Base-by-base conservation (phyloP, 2,888 invertebrate genomes). In the Nymphalis polychloros region DNA sequence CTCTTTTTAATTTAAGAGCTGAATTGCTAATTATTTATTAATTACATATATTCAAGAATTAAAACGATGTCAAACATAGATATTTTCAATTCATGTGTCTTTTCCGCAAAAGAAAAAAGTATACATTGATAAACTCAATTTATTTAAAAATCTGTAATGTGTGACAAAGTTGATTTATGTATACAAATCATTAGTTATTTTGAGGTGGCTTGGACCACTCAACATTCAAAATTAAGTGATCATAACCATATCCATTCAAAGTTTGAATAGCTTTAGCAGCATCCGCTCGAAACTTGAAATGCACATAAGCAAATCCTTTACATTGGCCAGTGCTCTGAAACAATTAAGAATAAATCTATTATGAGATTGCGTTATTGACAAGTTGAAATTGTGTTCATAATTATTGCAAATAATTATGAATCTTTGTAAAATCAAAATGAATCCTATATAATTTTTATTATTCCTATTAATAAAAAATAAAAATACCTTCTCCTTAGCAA, bases 231-330 rank as follows among this genome's bases (percentile, higher is more conserved):
- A 99, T 99, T 77, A 99, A 95, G 93, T 99, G 99, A 90, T 99
- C 99, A 85, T 98, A 99, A 72, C 99, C 98, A 84, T 97, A 97
- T 0, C 98, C 98, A 82, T 98, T 96, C 17, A 99, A 94, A 64
- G 94, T 94, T 71, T 95, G 93, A 81, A 99, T 98, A 68, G 99
- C 99, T 79, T 96, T 95, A 6, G 97, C 97, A 55, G 99, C 99
- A 89, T 98, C 98, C 79, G 96, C 96, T 78, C 96, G 94, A 78
- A 96, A 96, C 86, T 97, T 97, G 92, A 98, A 99, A 82, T 99
- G 99, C 71, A 99, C 98, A 86, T 99, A 99, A 17, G 99, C 99
- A 90, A 99, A 99, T 71, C 99, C 99, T 94, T 98, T 97, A 89
- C 97, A 97, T n/a, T 94, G 93, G 13, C 97, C 97, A 74, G 96